These are phyloP conservation scores for Mechanitis mazaeus DNA, from an alignment of 2,888 invertebrate genomes.

Conservation along the genomic window DNA sequence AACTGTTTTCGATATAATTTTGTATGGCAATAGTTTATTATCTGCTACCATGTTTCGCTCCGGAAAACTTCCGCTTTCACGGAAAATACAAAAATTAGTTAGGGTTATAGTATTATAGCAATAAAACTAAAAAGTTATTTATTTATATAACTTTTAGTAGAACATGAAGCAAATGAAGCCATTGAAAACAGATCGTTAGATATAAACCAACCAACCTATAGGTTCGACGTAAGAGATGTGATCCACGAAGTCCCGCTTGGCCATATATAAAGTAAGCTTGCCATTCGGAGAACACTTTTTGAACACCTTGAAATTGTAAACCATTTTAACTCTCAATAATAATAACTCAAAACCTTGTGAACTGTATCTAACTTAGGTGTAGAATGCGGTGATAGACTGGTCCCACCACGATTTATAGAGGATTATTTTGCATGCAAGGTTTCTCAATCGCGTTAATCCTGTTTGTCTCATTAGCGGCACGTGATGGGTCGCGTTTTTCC, in stretches of 20 bases:
- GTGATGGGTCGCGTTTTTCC: slow-evolving; percentile 28
- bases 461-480: slow-evolving; percentile 51
- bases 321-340: slow-evolving; percentile 79
- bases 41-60: too few species aligned
- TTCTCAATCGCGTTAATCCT: slow-evolving; percentile 55
- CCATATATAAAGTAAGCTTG: slow-evolving; percentile 89
- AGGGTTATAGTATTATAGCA: too few species aligned
- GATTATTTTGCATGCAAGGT: slow-evolving; percentile 53
- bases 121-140: too few species aligned
- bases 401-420: slow-evolving; percentile 47
- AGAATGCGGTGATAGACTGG: slow-evolving; percentile 19
- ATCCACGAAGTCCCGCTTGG: slow-evolving; percentile 91
- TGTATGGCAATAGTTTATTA: too few species aligned
- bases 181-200: too few species aligned
- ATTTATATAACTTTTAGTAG: too few species aligned
- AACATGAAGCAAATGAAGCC: too few species aligned
- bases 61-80: too few species aligned
- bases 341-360: slow-evolving; percentile 9
- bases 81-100: too few species aligned
- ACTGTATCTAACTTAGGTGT: slow-evolving; percentile 10
- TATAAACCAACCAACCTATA: slow-evolving; percentile 78
- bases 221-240: slow-evolving; percentile 91
- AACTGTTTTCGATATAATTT: too few species aligned
- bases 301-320: slow-evolving; percentile 92
- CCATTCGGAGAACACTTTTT: slow-evolving; percentile 94